Evolutionary conservation across 2,797 vertebrate genomes (phyloP).

Genomic region (Pelobates cultripes): DNA sequence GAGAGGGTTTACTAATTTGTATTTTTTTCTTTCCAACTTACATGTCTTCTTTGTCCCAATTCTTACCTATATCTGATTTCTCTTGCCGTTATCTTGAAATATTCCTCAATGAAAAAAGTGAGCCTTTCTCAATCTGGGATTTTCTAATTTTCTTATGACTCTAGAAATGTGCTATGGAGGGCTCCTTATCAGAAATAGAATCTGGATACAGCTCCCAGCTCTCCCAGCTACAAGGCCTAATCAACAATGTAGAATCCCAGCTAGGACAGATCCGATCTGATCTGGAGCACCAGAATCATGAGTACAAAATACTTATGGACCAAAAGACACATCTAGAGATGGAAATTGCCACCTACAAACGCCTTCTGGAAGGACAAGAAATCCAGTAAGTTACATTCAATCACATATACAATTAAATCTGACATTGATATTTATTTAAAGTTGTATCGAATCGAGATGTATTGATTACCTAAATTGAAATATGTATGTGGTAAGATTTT

Average conservation of each 20-base stretch:
- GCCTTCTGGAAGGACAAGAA: constrained; percentile 30
- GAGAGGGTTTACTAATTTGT: too few relatives aligned
- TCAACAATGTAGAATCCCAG: constrained; percentile 69
- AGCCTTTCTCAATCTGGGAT: too few relatives aligned
- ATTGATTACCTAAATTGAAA: too few relatives aligned
- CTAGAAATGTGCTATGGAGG: constrained; percentile 34
- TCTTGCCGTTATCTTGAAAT: too few relatives aligned
- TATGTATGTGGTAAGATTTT: too few relatives aligned
- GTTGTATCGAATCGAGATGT: too few relatives aligned
- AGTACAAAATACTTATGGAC: constrained; percentile 77
- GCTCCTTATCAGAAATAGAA: constrained; percentile 24
- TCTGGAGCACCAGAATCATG: constrained; percentile 66
- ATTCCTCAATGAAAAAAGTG: too few relatives aligned
- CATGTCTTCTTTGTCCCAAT: too few relatives aligned
- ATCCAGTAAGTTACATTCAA: constrained; percentile 26
- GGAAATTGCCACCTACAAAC: constrained; percentile 70
- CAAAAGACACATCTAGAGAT: constrained; percentile 79
- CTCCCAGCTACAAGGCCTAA: constrained; percentile 66
- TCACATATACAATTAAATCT: too few relatives aligned
- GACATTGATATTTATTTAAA: too few relatives aligned
- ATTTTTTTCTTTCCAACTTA: too few relatives aligned
- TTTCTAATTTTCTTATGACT: background rate
- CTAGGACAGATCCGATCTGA: constrained; percentile 62
- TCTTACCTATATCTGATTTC: too few relatives aligned
- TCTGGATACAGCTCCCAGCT: constrained; percentile 60